Base-by-base conservation (phyloP, 2,797 vertebrate species). In the Synanceia verrucosa region DNA sequence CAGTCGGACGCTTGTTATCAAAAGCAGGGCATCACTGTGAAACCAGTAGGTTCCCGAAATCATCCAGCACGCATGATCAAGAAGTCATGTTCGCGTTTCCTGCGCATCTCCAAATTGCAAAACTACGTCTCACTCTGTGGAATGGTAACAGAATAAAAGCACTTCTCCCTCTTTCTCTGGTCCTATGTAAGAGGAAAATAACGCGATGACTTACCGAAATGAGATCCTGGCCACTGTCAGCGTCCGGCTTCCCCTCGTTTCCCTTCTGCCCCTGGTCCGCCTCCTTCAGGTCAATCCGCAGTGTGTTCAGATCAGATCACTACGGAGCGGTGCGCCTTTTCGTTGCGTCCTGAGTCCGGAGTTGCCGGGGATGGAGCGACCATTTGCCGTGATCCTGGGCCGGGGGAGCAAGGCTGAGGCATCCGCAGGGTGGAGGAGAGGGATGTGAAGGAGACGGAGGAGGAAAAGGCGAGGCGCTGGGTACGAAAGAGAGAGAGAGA, bases 381-480 rank as follows among this genome's bases (percentile, higher is more conserved):
- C 92, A 90, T 92, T 88, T 83, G 89, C 83, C 82, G 87, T 85
- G 87, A 81, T 85, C 82, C 85, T 79, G 71, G 53, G 68, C 33
- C 53, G 77, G 73, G 60, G 74, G 50, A 76, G 87, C 71, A 2
- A 87, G 82, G 78, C 76, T 82, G 84, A 83, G 74, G 87, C 89
- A 90, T 91, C 83, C 85, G 72, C 81, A 23, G 70, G 79, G 69
- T 39, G 39, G 55, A 55, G 39, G 52, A 59, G 59, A 36, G 26
- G 44, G 72, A 62, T 41, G 60, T 21, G 24, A 37, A 57, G 39
- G 73, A 62, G 43, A 63, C 46, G 8, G 62, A 65, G 52, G 59
- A 68, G 61, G 66, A 62, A 23, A 76, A 67, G 59, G 74, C 50
- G 61, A 80, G 68, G 82, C 63, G 79, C 73, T 64, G 69, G 79